Base-by-base conservation (phyloP, 2,888 invertebrate species). In the Cerceris rybyensis region DNA sequence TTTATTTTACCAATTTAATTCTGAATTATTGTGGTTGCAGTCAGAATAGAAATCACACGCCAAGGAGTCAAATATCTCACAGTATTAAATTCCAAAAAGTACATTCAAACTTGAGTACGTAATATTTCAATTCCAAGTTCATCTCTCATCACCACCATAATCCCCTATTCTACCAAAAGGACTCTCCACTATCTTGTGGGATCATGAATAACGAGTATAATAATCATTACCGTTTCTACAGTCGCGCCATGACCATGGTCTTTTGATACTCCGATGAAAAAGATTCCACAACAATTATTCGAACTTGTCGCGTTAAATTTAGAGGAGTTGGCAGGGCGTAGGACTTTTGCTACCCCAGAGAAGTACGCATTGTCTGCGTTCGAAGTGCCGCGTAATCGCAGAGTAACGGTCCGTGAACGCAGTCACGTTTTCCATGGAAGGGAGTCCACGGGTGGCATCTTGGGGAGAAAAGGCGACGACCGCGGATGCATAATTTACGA, bases 401-500 rank as follows among this genome's bases (percentile, higher is more conserved):
- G 67, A 70, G 84, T 83, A 85, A 85, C 85, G 83, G 80, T 59
- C 83, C 81, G 78, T 83, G 68, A 84, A 84, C 79, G 79, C 64
- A 74, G 72, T 78, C 70, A 70, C 72, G 76, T 82, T 80, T 69
- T 80, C 83, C 70, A 72, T 41, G 76, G 67, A 76, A n/a, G 69
- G 63, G 71, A n/a, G 69, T 41, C 65, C 43, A 52, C 66, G 75
- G 64, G 75, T 73, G 81, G 72, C 75, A 77, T 84, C 84, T 85
- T 75, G 72, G 60, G 52, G 68, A 28, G 72, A 73, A 67, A 71
- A 70, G 60, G 61, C 60, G 80, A 55, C n/a, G 70, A 63, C 66
- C 58, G 70, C 64, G 83, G 73, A 77, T 83, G 85, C 86, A 87
- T 89, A 89, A 90, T 90, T 89, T 89, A 89, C 84, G 88, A 88